Base-by-base conservation (phyloP, 2,888 invertebrate genomes). In the Plemyria rubiginata region DNA sequence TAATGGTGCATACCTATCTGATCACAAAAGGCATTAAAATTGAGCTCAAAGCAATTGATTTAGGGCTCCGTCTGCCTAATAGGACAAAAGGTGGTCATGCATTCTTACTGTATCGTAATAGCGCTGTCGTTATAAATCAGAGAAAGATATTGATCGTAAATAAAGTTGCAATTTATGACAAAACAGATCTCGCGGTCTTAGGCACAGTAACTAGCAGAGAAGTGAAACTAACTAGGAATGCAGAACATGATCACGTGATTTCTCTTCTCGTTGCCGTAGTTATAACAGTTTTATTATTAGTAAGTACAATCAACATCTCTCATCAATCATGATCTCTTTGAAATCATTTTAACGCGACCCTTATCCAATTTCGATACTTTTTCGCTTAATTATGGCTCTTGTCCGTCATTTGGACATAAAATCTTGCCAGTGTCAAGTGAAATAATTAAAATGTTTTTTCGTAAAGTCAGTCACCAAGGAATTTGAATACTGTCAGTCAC, bases 151-250 rank as follows among this genome's bases (percentile, higher is more conserved):
- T 84, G 86, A 84, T 85, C 85, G 82, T 89, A 86, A 88, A 89
- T 88, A 88, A 84, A 80, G 76, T 79, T 71, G 80, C 81, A 77
- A 87, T 88, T 86, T 88, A 90, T 88, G 85, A 86, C 86, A 83
- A 84, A 85, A 86, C 79, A 63, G 48, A 43, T 56, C 58, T 59
- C 48, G 66, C 63, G 64, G 73, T 68, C 70, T 68, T 70, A 70
- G 70, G 40, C 16, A 46, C 12, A 13, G 49, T 36, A 48, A 13
- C 13, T n/a, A 52, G 5, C 4, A 22, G 8, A 59, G 59, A 59
- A 16, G 48, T 53, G 59, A 53, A 59, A 53, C 59, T 53, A 48
- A 52, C 38, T 7, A 16, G n/a, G 22, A 12, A 12, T 4, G 13
- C 32, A 9, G n/a, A 8, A 15, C 8, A 15, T 15, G 2, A 15